phyloP scores from a whole-genome alignment of 2,113 vertebrate genomes.

The Cryptomyrus ogoouensis region DNA sequence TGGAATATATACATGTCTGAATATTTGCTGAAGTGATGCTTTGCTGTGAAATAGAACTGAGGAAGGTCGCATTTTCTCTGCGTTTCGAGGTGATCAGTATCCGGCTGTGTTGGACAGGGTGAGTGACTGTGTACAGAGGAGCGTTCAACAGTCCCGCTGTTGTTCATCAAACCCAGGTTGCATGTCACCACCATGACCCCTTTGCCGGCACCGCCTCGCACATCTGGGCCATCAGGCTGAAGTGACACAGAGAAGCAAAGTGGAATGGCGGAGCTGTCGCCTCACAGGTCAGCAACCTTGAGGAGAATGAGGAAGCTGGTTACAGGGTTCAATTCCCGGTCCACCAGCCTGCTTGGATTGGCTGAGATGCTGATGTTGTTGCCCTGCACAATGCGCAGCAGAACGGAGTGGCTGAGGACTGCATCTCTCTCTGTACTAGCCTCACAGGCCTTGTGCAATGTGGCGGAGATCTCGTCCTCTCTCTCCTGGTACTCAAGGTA shows the following conservation, averaged over 20 bases:
- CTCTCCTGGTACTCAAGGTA: neutral
- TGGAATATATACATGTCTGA: neutral
- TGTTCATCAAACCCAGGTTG: neutral
- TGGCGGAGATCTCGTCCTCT: neutral
- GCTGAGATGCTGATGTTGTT: neutral
- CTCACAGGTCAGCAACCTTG: neutral
- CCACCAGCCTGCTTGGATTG: neutral
- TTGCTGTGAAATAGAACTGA: neutral
- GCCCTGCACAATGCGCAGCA: neutral
- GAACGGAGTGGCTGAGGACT: neutral
- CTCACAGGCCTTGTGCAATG: neutral
- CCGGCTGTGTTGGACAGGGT: neutral
- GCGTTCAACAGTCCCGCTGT: neutral
- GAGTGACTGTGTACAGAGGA: neutral
- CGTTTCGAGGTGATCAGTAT: neutral
- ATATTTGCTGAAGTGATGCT: neutral
- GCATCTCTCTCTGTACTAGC: neutral
- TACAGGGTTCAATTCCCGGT: neutral
- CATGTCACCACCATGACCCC: neutral
- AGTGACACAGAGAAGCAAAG: neutral
- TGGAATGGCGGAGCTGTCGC: neutral
- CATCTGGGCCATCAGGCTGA: neutral
- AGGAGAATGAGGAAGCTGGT: slow-evolving; percentile 14
- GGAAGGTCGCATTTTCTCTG: neutral
- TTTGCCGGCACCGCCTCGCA: neutral